These are phyloP conservation scores for Sphecodes monilicornis DNA, from an alignment of 2,888 invertebrate genomes.

Conservation along the genomic window DNA sequence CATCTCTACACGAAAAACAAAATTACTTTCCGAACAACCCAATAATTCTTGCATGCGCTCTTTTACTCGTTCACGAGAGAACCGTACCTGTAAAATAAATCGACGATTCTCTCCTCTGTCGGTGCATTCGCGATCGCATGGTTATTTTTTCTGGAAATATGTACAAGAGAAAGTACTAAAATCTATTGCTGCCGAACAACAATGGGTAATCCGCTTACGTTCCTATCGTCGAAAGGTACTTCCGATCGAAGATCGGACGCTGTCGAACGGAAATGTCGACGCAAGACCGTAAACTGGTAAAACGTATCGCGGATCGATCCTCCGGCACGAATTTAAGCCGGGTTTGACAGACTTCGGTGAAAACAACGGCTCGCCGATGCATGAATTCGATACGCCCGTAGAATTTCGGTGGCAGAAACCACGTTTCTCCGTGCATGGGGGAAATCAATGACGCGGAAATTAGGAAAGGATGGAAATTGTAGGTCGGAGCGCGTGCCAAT, in stretches of 20 bases:
- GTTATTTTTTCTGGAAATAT: neutral
- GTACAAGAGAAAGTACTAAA: neutral
- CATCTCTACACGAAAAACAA: too few species aligned
- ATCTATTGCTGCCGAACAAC: neutral
- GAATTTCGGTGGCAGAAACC: conserved; percentile 21
- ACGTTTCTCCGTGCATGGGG: neutral
- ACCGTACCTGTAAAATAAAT: neutral
- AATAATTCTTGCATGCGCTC: neutral
- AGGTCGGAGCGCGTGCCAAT: conserved; percentile 24
- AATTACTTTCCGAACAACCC: too few species aligned
- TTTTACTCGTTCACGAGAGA: neutral
- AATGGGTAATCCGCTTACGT: neutral
- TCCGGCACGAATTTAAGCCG: conserved; percentile 25
- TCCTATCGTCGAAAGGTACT: neutral
- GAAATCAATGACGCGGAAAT: conserved; percentile 44
- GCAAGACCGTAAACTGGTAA: neutral
- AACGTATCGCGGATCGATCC: neutral
- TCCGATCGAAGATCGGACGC: neutral
- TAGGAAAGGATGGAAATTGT: conserved; percentile 46
- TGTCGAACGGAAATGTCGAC: neutral
- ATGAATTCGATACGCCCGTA: conserved; percentile 6
- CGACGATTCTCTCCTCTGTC: neutral
- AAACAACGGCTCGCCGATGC: conserved; percentile 13
- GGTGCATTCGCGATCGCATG: neutral
- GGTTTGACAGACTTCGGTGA: neutral